phyloP scores from a whole-genome alignment of 2,113 vertebrate species.

The Ammospiza caudacuta region DNA sequence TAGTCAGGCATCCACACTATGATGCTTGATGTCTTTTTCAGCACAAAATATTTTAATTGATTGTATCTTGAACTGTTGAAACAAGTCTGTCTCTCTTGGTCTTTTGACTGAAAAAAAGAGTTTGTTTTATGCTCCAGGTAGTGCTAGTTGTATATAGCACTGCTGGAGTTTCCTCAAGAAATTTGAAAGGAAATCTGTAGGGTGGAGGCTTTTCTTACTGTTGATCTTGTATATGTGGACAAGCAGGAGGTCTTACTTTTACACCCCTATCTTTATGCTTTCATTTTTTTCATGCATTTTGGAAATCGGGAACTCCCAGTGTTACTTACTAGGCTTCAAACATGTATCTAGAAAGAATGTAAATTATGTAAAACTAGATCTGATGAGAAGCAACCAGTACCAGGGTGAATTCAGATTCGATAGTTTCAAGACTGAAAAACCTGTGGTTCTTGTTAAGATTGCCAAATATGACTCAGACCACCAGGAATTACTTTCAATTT shows the following conservation, averaged over 20 bases:
- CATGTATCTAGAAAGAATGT: neutral
- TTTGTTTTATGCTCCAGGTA: neutral
- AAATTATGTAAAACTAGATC: neutral
- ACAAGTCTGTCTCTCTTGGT: neutral
- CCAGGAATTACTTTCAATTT: neutral
- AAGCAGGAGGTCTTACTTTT: neutral
- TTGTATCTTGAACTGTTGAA: neutral
- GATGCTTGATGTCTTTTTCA: neutral
- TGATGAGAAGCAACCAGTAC: neutral
- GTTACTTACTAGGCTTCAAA: neutral
- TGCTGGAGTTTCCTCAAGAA: neutral
- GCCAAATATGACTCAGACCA: neutral
- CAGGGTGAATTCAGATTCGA: neutral
- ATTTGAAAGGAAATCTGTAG: neutral
- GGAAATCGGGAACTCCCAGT: neutral
- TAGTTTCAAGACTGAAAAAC: neutral
- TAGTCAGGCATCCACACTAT: neutral
- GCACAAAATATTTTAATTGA: neutral
- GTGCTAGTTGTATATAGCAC: neutral
- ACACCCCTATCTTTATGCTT: neutral
- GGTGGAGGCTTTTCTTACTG: neutral
- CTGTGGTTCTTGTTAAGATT: neutral
- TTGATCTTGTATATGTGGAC: neutral
- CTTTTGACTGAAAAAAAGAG: neutral
- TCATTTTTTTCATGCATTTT: neutral